Evolutionary conservation across 2,888 invertebrate species (phyloP).

Genomic region (Xylota sylvarum): DNA sequence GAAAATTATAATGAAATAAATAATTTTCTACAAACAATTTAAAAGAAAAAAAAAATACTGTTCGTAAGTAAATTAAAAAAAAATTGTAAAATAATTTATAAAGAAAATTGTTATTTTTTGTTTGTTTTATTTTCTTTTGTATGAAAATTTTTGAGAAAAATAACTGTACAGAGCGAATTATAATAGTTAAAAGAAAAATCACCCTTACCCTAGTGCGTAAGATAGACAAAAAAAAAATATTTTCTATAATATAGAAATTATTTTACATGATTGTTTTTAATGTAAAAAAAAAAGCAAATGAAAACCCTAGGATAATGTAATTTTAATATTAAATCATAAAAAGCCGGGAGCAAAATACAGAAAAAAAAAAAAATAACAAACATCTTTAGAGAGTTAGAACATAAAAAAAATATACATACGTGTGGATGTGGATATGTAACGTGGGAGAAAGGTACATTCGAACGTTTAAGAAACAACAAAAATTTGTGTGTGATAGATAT

Average conservation of each 20-base stretch:
- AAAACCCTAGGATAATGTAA: slow-evolving; percentile 36
- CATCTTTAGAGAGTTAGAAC: slow-evolving; percentile 31
- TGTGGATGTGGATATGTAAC: slow-evolving; percentile 44
- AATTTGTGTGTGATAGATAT: slow-evolving; percentile 53
- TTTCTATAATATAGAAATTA: slow-evolving; percentile 71
- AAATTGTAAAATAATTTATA: slow-evolving; percentile 36
- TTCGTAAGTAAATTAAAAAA: slow-evolving; percentile 21
- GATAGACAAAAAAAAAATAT: slow-evolving; percentile 62
- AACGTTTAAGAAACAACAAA: slow-evolving; percentile 20
- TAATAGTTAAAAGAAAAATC: slow-evolving; percentile 28
- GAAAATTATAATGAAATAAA: not conserved
- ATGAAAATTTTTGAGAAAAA: slow-evolving; percentile 20
- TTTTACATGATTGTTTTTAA: slow-evolving; percentile 61
- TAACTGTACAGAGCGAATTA: slow-evolving; percentile 48
- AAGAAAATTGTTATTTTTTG: slow-evolving; percentile 27
- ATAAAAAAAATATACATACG: slow-evolving; percentile 8
- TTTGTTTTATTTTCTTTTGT: slow-evolving; percentile 1
- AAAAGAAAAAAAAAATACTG: not conserved
- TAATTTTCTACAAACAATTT: slow-evolving; percentile 7
- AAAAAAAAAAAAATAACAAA: slow-evolving; percentile 31
- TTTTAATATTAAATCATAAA: slow-evolving; percentile 61
- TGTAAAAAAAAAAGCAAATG: slow-evolving; percentile 49
- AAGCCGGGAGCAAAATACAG: slow-evolving; percentile 71
- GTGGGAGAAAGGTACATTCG: slow-evolving; percentile 36
- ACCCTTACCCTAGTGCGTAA: slow-evolving; percentile 43